Base-by-base conservation (phyloP, 1,140 invertebrate species). In the Planococcus citri region DNA sequence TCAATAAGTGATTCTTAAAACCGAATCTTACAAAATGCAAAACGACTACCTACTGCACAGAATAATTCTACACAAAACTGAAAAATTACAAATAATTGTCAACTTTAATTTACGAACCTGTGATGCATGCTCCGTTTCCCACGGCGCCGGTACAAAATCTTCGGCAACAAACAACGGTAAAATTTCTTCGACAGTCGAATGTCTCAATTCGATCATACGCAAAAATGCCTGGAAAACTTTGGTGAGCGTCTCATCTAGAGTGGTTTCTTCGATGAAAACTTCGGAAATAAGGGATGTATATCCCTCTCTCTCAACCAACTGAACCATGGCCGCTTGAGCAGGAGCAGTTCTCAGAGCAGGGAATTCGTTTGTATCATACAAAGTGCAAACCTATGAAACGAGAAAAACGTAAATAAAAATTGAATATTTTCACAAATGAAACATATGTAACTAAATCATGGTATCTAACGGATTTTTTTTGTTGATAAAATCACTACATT, bases 201-300 rank as follows among this genome's bases (percentile, higher is more conserved):
- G 85, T 74, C 88, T 85, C 60, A 88, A 78, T 75, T 91, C 87
- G 9, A 92, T 84, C 88, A 92, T 91, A 74, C 85, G 86, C 79
- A 92, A 87, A 74, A 92, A 90, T 6, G 90, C 89, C 73, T 85
- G 84, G 76, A 92, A 91, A 9, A 89, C 90, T 69, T 89, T 86
- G 69, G 87, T 89, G 20, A 85, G 79, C 68, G 85, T 86, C 77
- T 91, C 88, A 73, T 89, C 87, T 12, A 83, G 84, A 2, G 86
- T 85, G 0, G 80, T 78, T 77, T 90, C 88, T 79, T 90, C 88
- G 0, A 87, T 87, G 17, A 92, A 80, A 22, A 91, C 87, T 78
- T 91, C 86, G 0, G 88, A 86, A 68, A 92, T 89, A 6, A 92
- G 77, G 0, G 88, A 82, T 9, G 87, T 87, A 74, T 90, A 85